Evolutionary conservation across 2,888 invertebrate species (phyloP), one percentile per base, ranked within the genome.

Genomic region (Philereme vetulata): DNA sequence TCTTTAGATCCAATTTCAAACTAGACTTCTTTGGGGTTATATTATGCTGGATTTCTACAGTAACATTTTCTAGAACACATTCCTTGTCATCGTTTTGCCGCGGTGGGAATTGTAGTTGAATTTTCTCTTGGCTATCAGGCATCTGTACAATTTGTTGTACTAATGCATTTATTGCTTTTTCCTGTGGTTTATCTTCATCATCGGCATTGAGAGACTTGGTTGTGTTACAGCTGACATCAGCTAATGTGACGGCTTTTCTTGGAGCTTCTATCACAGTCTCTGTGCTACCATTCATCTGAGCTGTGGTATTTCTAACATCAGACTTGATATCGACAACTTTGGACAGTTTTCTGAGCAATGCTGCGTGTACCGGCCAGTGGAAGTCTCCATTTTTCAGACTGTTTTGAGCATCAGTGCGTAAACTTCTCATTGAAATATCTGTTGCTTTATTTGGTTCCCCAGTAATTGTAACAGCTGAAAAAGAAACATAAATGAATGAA

Each of bases 21-120:
- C 90, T 91, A 38, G 91, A 88, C 72, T 91, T 92, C 70, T 90
- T 92, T 70, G 91, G 91, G 62, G 90, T 89, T 42, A 92, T 91
- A 66, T 89, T 91, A 60, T 92, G 91, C 72, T 92, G 89, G 64
- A 92, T 92, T 83, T 92, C 91, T 60, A 91, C 90, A 52, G 91
- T 90, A 0, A 91, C 89, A 80, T 92, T 91, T 74, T 91, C 92
- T 33, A 91, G 69, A 42, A 90, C 81, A 33, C 86, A 72, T 66
- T 89, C 85, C 35, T 76, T 85, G 8, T 85, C 84, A 51, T 80
- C 82, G 40, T 76, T 64, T 5, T 73, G 69, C 49, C 51, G 76
- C 56, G 59, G 63, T 56, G 48, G 52, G 58, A 51, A 65, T 62
- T 66, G 62, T 3, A 66, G 49, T 46, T 67, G 62, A 10, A 60